Evolutionary conservation across 2,113 vertebrate species (phyloP).

Genomic region (Periophthalmus modestus): DNA sequence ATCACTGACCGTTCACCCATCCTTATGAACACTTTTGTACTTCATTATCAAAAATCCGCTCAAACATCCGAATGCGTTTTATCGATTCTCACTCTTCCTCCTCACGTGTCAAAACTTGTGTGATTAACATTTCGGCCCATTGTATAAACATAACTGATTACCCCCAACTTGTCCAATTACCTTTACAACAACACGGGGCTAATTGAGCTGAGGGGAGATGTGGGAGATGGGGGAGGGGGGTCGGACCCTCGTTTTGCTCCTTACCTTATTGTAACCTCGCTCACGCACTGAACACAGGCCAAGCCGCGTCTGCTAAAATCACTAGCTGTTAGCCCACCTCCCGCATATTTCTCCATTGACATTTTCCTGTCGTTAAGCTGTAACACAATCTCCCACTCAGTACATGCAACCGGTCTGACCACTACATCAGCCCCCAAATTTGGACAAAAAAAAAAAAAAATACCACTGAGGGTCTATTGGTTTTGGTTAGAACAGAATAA

Average conservation of each 20-base stretch:
- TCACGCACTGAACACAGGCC: constrained; percentile 73
- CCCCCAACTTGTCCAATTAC: constrained; percentile 10
- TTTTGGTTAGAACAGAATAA: constrained; percentile 44
- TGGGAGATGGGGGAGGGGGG: constrained; percentile 40
- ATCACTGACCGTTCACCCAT: too few relatives aligned
- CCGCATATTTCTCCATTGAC: constrained; percentile 80
- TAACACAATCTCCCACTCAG: constrained; percentile 76
- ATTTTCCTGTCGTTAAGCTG: constrained; percentile 80
- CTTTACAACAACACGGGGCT: constrained; percentile 34
- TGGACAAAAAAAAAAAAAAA: constrained; percentile 27
- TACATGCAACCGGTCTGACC: constrained; percentile 71
- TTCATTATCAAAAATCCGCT: too few relatives aligned
- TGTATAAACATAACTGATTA: neutral
- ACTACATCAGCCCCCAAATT: constrained; percentile 50
- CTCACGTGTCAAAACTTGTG: neutral
- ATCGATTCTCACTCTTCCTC: neutral
- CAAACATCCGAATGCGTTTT: neutral
- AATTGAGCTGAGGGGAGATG: constrained; percentile 31
- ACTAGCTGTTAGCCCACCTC: constrained; percentile 74
- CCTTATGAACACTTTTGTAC: too few relatives aligned
- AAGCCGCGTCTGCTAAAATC: constrained; percentile 80
- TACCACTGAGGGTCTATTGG: constrained; percentile 30
- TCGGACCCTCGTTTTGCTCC: constrained; percentile 21
- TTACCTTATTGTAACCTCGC: constrained; percentile 76
- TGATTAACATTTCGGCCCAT: constrained; percentile 1